phyloP scores from a whole-genome alignment of 2,113 vertebrate genomes.

The Gobio gobio region DNA sequence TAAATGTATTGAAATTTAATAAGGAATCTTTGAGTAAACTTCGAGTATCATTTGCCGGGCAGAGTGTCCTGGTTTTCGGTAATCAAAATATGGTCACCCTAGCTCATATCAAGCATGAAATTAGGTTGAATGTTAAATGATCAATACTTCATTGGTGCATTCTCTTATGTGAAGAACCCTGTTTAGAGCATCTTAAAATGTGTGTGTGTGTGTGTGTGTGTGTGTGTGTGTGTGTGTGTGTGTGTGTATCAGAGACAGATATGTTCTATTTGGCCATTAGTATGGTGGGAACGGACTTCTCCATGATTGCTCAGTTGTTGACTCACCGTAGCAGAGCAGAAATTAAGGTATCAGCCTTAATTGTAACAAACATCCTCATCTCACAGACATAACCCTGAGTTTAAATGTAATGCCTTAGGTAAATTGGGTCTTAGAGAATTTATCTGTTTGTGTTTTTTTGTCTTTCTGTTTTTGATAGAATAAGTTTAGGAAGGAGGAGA shows the following conservation, averaged over 20 bases:
- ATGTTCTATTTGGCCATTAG: slow-evolving; percentile 91
- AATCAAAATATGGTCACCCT: too few species aligned
- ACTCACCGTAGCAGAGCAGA: slow-evolving; percentile 83
- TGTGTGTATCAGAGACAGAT: slow-evolving; percentile 82
- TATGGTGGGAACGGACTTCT: slow-evolving; percentile 91
- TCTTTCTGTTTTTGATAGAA: slow-evolving; percentile 69
- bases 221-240: neutral
- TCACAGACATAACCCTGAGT: neutral
- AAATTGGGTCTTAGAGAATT: neutral
- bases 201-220: neutral
- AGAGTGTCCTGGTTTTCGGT: too few species aligned
- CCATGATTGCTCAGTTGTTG: slow-evolving; percentile 85
- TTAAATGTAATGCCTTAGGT: neutral
- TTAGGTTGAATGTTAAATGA: neutral
- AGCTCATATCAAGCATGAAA: neutral
- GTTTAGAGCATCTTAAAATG: neutral
- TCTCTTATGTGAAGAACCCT: neutral
- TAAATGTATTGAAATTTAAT: too few species aligned
- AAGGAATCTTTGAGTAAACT: too few species aligned
- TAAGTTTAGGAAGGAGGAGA: slow-evolving; percentile 89
- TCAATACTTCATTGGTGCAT: neutral
- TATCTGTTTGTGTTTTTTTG: neutral
- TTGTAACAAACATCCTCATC: neutral
- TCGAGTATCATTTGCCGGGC: too few species aligned
- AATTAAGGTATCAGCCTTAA: slow-evolving; percentile 81